Evolutionary conservation across 2,113 vertebrate genomes (phyloP), one percentile per base, ranked within the genome.

Genomic region (Thamnaconus septentrionalis): DNA sequence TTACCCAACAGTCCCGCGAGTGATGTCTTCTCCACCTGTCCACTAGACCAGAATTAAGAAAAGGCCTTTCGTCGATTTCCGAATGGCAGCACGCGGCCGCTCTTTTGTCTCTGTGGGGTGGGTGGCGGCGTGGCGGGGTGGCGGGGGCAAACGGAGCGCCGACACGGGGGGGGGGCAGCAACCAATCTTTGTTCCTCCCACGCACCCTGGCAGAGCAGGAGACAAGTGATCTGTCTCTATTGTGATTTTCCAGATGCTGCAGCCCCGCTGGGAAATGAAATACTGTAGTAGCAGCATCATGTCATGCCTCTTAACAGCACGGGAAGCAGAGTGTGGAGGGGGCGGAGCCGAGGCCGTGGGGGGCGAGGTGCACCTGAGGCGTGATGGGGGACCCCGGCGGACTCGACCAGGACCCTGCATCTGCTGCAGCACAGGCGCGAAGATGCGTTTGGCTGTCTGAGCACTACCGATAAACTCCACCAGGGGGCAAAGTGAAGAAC

Each of bases 161-260:
- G 65, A 73, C 69, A 69, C 58, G 64, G 64, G 74, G 64, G 73
- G 78, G 73, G 72, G 68, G 61, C 78, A 77, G 63, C 66, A 69
- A 78, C 73, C 69, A 69, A 71, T 85, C 79, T 82, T 75, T 81
- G 84, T 85, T 84, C 78, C 82, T 80, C 85, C 87, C 78, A 84
- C 82, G 78, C 80, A 67, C 69, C 71, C 66, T 1, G 57, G 67
- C 76, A 69, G 57, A 79, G 80, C 40, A 48, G 58, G 67, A 83
- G 83, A 80, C 69, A 70, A 81, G 77, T 41, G 72, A 75, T 82
- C 84, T 41, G 76, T 83, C 82, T 85, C 80, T 74, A 82, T 80
- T 77, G 80, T 77, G 18, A 67, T 85, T 69, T 78, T 69, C 85
- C 87, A 88, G 87, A 88, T 88, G 85, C 84, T 80, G 59, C 55